These are phyloP conservation scores for Epinotia bilunana DNA, from an alignment of 2,888 invertebrate species.

Conservation along the genomic window DNA sequence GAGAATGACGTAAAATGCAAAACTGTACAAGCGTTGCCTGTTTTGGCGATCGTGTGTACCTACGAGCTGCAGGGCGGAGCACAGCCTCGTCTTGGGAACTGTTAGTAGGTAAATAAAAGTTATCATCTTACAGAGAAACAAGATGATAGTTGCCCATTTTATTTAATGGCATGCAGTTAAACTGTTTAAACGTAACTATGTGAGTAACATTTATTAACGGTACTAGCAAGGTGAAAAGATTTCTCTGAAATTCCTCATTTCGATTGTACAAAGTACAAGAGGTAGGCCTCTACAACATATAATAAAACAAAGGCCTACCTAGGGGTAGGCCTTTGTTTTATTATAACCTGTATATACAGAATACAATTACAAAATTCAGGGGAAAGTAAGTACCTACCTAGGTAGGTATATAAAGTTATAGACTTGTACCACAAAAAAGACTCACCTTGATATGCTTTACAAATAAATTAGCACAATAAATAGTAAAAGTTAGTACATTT, in stretches of 20 bases:
- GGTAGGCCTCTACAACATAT: too few relatives aligned
- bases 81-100: not conserved
- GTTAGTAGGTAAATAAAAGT: too few relatives aligned
- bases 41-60: not conserved
- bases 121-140: too few relatives aligned
- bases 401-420: not conserved
- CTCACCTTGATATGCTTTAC: slow-evolving; percentile 20
- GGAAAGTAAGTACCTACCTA: not conserved
- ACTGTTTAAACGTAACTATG: not conserved
- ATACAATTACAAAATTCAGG: not conserved
- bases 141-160: too few relatives aligned
- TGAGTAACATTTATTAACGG: not conserved
- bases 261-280: not conserved
- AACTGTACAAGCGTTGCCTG: not conserved
- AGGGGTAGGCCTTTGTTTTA: too few relatives aligned
- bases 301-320: too few relatives aligned
- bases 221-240: not conserved
- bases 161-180: too few relatives aligned
- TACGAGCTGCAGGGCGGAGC: not conserved
- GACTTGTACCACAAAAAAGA: not conserved
- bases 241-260: not conserved
- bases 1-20: slow-evolving; percentile 1
- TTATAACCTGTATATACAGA: not conserved
- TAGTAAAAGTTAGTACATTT: slow-evolving; percentile 3
- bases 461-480: not conserved